These are phyloP conservation scores for Formica selysi DNA, from an alignment of 1,140 invertebrate species.

Conservation along the genomic window DNA sequence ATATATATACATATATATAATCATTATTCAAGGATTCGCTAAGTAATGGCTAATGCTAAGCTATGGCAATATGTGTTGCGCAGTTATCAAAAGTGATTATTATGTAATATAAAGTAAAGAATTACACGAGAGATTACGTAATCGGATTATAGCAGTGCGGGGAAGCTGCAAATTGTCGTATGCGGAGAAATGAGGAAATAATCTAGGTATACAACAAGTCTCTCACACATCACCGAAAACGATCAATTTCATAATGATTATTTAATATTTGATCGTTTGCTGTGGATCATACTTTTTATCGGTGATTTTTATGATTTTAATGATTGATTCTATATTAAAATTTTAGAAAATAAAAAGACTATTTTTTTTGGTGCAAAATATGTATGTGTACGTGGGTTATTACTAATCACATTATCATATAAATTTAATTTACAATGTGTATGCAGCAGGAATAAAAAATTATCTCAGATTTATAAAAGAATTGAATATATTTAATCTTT, in stretches of 20 bases:
- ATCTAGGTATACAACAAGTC: not conserved
- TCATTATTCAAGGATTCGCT: not conserved
- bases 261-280: too few relatives aligned
- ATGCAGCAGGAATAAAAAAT: not conserved
- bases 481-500: not conserved
- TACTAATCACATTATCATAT: not conserved
- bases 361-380: too few relatives aligned
- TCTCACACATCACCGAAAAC: not conserved
- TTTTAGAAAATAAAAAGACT: not conserved
- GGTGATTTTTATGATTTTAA: not conserved
- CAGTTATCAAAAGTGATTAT: constrained; percentile 1
- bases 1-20: too few relatives aligned
- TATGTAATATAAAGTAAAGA: constrained; percentile 34
- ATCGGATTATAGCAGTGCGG: constrained; percentile 10
- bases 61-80: not conserved
- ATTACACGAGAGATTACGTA: constrained; percentile 33
- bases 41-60: not conserved
- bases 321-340: not conserved
- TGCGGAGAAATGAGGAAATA: not conserved
- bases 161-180: not conserved
- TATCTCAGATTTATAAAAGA: not conserved
- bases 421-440: not conserved
- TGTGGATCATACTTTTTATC: too few relatives aligned
- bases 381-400: too few relatives aligned
- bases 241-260: not conserved